phyloP scores from a whole-genome alignment of 2,113 vertebrate genomes.

The Grallaria varia region DNA sequence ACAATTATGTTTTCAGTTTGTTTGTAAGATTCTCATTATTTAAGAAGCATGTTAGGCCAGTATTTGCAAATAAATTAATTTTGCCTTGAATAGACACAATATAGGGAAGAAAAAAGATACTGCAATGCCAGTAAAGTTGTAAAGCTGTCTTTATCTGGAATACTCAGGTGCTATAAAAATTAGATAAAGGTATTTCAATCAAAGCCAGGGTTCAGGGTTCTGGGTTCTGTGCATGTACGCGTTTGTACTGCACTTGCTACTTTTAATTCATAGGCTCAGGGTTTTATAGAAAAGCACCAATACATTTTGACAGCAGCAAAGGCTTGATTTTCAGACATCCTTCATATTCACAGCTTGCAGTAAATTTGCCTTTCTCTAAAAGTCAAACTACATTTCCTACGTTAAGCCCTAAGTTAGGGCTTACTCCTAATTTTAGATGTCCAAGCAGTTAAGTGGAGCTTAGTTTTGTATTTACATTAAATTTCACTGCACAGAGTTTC shows the following conservation, averaged over 20 bases:
- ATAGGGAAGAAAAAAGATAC: fast-evolving
- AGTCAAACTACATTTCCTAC: neutral
- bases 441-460: neutral
- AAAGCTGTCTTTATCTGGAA: neutral
- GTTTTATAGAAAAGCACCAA: neutral
- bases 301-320: neutral
- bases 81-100: neutral
- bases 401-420: no score
- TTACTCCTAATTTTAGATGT: neutral
- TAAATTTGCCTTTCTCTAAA: neutral
- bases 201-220: neutral
- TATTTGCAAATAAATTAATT: neutral
- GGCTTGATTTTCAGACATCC: neutral
- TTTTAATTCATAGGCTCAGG: neutral
- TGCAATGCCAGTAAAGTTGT: neutral
- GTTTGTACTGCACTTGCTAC: neutral
- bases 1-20: neutral
- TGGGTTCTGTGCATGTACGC: no score
- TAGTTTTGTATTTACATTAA: neutral
- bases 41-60: neutral
- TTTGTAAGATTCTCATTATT: neutral
- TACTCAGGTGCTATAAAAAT: neutral
- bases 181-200: neutral
- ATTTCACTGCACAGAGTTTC: neutral
- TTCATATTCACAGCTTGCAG: neutral